phyloP scores from a whole-genome alignment of 2,888 invertebrate species.

The Portevinia maculata region DNA sequence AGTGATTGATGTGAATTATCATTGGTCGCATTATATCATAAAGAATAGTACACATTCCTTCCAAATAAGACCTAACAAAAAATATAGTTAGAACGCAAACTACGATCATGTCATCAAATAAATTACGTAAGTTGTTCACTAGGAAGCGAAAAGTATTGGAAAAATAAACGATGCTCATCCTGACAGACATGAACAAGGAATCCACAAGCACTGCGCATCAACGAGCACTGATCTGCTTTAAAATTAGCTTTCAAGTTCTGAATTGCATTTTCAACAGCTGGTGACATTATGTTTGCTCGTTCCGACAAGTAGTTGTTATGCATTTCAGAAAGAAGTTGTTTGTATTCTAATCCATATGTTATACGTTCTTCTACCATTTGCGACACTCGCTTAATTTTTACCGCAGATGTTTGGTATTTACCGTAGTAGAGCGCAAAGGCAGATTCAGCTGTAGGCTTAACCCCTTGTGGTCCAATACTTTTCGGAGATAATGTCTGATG shows the following conservation, averaged over 20 bases:
- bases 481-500: constrained; percentile 86
- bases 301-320: constrained; percentile 92
- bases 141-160: constrained; percentile 92
- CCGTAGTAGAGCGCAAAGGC: constrained; percentile 95
- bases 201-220: constrained; percentile 93
- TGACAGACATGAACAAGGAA: constrained; percentile 96
- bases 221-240: constrained; percentile 90
- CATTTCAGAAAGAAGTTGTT: constrained; percentile 89
- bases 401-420: constrained; percentile 96
- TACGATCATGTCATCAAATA: neutral
- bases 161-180: constrained; percentile 96
- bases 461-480: constrained; percentile 52
- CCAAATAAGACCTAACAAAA: constrained; percentile 88
- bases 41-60: constrained; percentile 91
- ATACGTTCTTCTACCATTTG: constrained; percentile 91
- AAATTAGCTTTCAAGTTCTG: constrained; percentile 86
- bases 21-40: constrained; percentile 97
- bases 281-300: constrained; percentile 87
- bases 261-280: constrained; percentile 88
- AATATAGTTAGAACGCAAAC: neutral
- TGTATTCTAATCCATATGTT: constrained; percentile 89
- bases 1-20: constrained; percentile 97
- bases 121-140: constrained; percentile 87
- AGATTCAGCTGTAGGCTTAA: constrained; percentile 85
- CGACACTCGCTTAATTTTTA: constrained; percentile 91